Evolutionary conservation across 2,113 vertebrate species (phyloP), one percentile per base, ranked within the genome.

Genomic region (Gymnocephalus cernua): DNA sequence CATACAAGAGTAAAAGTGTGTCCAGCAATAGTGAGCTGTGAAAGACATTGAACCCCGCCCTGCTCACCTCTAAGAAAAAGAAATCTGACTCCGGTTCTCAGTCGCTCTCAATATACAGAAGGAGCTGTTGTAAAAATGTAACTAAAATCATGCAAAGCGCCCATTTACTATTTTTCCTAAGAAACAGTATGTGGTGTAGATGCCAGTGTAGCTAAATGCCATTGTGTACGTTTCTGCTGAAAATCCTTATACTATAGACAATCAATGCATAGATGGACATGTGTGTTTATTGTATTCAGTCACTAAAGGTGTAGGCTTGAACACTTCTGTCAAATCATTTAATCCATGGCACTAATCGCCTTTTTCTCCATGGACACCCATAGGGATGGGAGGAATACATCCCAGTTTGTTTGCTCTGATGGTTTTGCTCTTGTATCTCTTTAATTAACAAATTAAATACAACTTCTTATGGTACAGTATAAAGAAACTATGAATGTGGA

Each of bases 271-370:
- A 19, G 45, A 67, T 58, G 38, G 38, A 47, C 56, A 23, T 50
- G 16, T 51, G 66, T 77, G 59, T 72, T 71, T 63, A 67, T 75
- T 81, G 67, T 84, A n/a, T 74, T 79, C 54, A n/a, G 47, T 45
- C 63, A 66, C 25, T 53, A 21, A 77, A 71, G 32, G 23, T 18
- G 12, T 35, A 32, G 58, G 76, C 51, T 57, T 45, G 41, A 77
- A 76, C 58, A 66, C 81, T 77, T 77, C 25, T 73, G 61, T 73
- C 53, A 68, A 64, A 74, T 86, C 73, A 80, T 66, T 78, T 89
- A 84, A 80, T 82, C 78, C 78, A 53, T 57, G 41, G 23, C 19
- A 32, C 75, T 89, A 87, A 90, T 84, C 48, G 13, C 57, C 58
- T 80, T 80, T 73, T 75, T 81, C 41, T 64, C 77, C 78, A 79